Evolutionary conservation across 2,888 invertebrate genomes (phyloP).

Genomic region (Acronicta psi): DNA sequence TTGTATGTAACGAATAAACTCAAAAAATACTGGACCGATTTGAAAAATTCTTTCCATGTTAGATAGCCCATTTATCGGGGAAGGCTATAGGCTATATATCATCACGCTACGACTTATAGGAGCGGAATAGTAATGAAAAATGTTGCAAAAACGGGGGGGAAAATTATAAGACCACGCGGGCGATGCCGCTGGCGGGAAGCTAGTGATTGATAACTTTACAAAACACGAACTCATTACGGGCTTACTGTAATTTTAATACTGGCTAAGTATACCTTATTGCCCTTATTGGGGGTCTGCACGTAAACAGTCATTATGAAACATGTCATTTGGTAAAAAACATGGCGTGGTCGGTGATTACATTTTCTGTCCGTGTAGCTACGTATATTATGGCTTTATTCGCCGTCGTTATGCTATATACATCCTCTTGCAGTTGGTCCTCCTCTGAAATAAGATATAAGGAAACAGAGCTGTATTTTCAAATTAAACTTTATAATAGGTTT

Average conservation of each 20-base stretch:
- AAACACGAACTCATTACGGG: conserved; percentile 38
- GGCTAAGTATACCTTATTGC: conserved; percentile 47
- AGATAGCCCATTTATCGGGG: no score
- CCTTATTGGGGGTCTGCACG: conserved; percentile 47
- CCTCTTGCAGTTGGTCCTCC: conserved; percentile 22
- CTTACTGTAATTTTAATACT: conserved; percentile 44
- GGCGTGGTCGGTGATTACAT: conserved; percentile 68
- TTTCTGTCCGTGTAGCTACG: conserved; percentile 60
- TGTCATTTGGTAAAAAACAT: conserved; percentile 74
- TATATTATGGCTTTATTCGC: conserved; percentile 56
- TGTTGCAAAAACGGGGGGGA: no score
- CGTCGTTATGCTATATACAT: conserved; percentile 17
- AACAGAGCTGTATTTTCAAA: background rate
- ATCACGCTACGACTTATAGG: no score
- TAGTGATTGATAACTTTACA: conserved; percentile 35
- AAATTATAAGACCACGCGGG: no score
- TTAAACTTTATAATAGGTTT: background rate
- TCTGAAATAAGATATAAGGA: no score
- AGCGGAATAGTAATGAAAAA: no score
- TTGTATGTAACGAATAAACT: no score
- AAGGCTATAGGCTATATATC: no score
- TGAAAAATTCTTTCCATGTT: no score
- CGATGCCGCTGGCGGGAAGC: no score
- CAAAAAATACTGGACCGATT: no score
- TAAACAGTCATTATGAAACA: conserved; percentile 61